Percentiles rank a stretch among this genome's conserved stretches.
Evolutionary conservation across 1,140 invertebrate genomes (phyloP).

Genomic region (Formica exsecta): DNA sequence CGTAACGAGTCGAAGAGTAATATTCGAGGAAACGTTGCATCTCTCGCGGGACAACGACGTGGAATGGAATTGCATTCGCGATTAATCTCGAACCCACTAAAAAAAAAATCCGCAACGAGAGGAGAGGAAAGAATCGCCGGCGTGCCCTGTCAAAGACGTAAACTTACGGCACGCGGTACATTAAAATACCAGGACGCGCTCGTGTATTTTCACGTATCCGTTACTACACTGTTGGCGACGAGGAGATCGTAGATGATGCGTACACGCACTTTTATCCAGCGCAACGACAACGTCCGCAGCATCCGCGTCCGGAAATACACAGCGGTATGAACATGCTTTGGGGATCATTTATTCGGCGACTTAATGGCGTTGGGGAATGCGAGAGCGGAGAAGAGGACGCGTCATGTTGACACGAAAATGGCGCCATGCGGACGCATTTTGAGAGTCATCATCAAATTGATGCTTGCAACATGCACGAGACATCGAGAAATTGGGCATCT

Average conservation of each 20-base stretch:
- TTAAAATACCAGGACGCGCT: conserved; percentile 59
- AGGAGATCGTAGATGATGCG: conserved; percentile 52
- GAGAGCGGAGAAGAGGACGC: conserved; percentile 41
- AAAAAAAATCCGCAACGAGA: conserved; percentile 19
- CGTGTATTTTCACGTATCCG: conserved; percentile 68
- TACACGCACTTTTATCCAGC: conserved; percentile 64
- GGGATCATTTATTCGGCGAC: conserved; percentile 75
- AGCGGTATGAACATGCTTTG: conserved; percentile 69
- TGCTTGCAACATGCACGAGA: conserved; percentile 52
- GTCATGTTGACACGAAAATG: conserved; percentile 75
- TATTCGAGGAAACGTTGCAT: conserved; percentile 42
- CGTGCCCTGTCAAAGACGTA: conserved; percentile 19
- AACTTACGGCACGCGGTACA: conserved; percentile 32
- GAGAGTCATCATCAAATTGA: conserved; percentile 70
- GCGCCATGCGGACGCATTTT: conserved; percentile 37
- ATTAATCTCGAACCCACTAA: conserved; percentile 63
- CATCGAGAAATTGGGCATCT: conserved; percentile 31
- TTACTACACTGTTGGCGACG: conserved; percentile 43
- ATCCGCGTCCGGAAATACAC: conserved; percentile 68
- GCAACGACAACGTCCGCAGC: conserved; percentile 62
- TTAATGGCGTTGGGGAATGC: conserved; percentile 73
- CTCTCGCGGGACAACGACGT: conserved; percentile 21
- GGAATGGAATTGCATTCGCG: conserved; percentile 47
- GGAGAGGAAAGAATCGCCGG: background rate
- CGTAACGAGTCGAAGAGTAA: conserved; percentile 56